A percentile compares a stretch with the other conserved stretches of the same genome.
These are phyloP conservation scores for Alosa alosa DNA, from an alignment of 2,113 vertebrate species.

Conservation along the genomic window DNA sequence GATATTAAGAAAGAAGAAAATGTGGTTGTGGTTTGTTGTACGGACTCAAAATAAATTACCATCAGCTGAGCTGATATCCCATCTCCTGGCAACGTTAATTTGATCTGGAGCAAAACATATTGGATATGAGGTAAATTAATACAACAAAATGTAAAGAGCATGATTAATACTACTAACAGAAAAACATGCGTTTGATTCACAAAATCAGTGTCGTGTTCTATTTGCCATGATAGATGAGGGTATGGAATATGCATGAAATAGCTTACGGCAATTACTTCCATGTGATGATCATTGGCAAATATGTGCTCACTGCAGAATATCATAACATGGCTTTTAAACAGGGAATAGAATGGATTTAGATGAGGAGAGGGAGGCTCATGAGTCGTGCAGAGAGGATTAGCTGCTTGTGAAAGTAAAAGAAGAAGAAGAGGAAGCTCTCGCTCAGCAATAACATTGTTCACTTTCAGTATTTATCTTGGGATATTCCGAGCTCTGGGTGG, in stretches of 20 bases:
- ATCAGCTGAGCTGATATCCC: neutral
- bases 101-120: neutral
- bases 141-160: neutral
- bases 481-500: constrained; percentile 75
- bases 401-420: constrained; percentile 23
- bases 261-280: neutral
- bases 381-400: constrained; percentile 52
- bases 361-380: constrained; percentile 62
- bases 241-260: neutral
- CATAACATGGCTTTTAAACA: constrained; percentile 35
- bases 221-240: neutral
- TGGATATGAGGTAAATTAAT: neutral
- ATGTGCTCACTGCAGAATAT: constrained; percentile 33
- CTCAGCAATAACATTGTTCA: constrained; percentile 77
- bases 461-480: constrained; percentile 77
- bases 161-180: neutral
- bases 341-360: constrained; percentile 47
- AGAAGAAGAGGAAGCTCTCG: constrained; percentile 64
- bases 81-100: neutral
- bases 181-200: neutral
- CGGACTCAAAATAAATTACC: neutral
- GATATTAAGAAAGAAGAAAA: too few relatives aligned
- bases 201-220: neutral
- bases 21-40: too few relatives aligned
- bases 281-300: constrained; percentile 22